phyloP scores from a whole-genome alignment of 1,140 invertebrate species.

The Piezodorus guildinii region DNA sequence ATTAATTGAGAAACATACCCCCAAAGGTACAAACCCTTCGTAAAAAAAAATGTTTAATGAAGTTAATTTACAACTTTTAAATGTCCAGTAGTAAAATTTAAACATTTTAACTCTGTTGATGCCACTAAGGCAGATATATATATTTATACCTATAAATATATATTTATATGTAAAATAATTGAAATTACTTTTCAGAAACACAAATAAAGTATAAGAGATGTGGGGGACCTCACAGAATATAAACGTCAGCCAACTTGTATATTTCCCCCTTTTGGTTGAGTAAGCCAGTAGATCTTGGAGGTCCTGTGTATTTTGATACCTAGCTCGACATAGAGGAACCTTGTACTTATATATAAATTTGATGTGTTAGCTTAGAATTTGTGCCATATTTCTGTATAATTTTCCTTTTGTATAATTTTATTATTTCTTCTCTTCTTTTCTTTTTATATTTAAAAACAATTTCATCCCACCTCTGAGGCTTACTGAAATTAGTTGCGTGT shows the following conservation, averaged over 20 bases:
- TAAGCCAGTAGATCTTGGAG: conserved; percentile 14
- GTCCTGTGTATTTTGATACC: conserved; percentile 28
- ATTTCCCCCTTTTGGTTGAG: conserved; percentile 20
- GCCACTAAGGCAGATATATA: too few species aligned
- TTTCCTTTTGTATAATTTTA: conserved; percentile 8
- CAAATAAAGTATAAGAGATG: conserved; percentile 16
- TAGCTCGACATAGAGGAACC: conserved; percentile 28
- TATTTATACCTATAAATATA: neutral
- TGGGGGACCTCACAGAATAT: conserved; percentile 18
- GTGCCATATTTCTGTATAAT: conserved; percentile 22
- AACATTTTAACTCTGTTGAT: too few species aligned
- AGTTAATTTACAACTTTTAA: too few species aligned
- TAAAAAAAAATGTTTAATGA: too few species aligned
- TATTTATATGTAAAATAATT: conserved; percentile 4
- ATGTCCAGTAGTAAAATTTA: too few species aligned
- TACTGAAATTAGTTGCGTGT: conserved; percentile 18
- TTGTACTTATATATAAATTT: conserved; percentile 19
- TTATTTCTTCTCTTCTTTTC: conserved; percentile 1
- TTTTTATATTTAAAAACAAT: neutral
- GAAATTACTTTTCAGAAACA: conserved; percentile 15
- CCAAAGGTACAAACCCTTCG: too few species aligned
- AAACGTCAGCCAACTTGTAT: conserved; percentile 24
- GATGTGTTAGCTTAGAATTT: conserved; percentile 21
- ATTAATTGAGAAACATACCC: too few species aligned
- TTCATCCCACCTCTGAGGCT: conserved; percentile 15